Conservation (phyloP, 2,888 invertebrate genomes). For the Heliconius ethilla region DNA sequence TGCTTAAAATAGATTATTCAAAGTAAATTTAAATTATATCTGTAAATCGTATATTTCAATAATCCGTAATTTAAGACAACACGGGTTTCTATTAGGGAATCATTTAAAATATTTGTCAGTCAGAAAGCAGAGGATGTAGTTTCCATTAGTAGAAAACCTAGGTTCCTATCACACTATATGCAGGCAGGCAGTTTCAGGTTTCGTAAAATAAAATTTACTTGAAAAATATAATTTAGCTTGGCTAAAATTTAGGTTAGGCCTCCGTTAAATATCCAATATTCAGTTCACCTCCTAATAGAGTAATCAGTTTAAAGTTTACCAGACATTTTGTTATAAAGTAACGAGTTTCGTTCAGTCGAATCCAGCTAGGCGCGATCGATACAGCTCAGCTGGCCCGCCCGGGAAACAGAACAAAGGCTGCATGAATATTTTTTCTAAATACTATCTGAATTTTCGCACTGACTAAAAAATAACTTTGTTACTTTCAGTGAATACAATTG, state of each 20-base stretch:
- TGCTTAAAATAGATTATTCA: too few relatives aligned
- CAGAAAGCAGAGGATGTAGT: too few relatives aligned
- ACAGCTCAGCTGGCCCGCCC: constrained; percentile 34
- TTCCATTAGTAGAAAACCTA: too few relatives aligned
- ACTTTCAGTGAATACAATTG: constrained; percentile 20
- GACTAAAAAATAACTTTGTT: constrained; percentile 1
- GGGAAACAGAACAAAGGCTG: constrained; percentile 35
- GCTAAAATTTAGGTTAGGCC: background rate
- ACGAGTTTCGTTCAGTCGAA: constrained; percentile 27
- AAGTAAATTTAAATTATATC: too few relatives aligned
- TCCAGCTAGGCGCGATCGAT: constrained; percentile 38
- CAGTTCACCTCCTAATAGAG: background rate
- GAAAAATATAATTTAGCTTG: too few relatives aligned
- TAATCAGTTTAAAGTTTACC: constrained; percentile 1
- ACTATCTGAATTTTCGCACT: constrained; percentile 5
- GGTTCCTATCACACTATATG: too few relatives aligned
- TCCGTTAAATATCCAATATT: background rate
- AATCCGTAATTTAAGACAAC: too few relatives aligned
- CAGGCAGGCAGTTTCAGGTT: too few relatives aligned
- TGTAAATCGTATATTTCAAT: too few relatives aligned
- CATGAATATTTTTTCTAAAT: constrained; percentile 13
- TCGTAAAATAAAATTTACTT: too few relatives aligned
- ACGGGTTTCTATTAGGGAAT: too few relatives aligned
- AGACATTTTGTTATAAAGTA: constrained; percentile 22
- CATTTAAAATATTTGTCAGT: too few relatives aligned